A percentile compares a stretch with the other conserved stretches of the same genome.
Evolutionary conservation across 92 coral and sea anemone species (phyloP).

Genomic region (Heliopora coerulea): DNA sequence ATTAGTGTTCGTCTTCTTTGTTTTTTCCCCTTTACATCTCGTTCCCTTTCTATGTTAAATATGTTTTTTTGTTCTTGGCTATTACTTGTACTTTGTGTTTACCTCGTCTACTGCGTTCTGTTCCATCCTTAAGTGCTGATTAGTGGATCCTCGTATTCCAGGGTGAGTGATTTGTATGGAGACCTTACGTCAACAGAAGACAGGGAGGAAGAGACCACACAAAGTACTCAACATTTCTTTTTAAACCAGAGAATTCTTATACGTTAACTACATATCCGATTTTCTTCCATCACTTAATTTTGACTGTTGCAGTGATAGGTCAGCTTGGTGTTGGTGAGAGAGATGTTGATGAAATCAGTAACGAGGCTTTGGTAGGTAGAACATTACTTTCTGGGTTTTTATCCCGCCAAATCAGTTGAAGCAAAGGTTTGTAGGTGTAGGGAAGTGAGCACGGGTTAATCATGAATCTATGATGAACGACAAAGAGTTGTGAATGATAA

Average conservation of each 20-base stretch:
- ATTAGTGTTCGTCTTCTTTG: not conserved
- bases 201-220: conserved; percentile 67
- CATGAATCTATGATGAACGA: no score
- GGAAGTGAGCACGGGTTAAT: no score
- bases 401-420: no score
- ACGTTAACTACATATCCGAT: not conserved
- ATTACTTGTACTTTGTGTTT: not conserved
- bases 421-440: no score
- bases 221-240: conserved; percentile 9
- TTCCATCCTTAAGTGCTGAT: not conserved
- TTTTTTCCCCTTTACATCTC: not conserved
- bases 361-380: conserved; percentile 81
- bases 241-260: not conserved
- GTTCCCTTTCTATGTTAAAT: no score
- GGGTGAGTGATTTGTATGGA: conserved; percentile 98
- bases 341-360: conserved; percentile 88
- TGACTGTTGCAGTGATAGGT: conserved; percentile 22
- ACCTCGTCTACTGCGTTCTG: not conserved
- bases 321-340: conserved; percentile 21
- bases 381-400: no score
- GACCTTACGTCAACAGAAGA: conserved; percentile 55
- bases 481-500: no score
- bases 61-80: no score
- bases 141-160: conserved; percentile 20
- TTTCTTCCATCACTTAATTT: no score